A percentile compares a stretch with the other conserved stretches of the same genome.
phyloP scores from a whole-genome alignment of 2,888 invertebrate genomes.

The Nemapogon koenigi region DNA sequence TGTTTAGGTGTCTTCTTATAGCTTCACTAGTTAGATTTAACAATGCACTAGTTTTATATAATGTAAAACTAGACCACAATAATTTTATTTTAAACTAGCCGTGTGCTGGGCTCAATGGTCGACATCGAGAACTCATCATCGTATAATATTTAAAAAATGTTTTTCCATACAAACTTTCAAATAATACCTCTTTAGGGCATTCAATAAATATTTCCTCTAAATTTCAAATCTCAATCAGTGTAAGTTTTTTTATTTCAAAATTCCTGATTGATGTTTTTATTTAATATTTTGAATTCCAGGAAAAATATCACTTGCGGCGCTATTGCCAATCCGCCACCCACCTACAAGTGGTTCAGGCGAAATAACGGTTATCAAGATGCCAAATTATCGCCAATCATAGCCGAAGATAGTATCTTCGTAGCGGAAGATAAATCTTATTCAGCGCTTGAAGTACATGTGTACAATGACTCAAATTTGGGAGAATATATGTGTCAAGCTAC shows the following conservation, averaged over 20 bases:
- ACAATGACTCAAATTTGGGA: constrained; percentile 31
- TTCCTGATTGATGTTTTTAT: too few relatives aligned
- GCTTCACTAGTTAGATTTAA: too few relatives aligned
- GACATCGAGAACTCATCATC: too few relatives aligned
- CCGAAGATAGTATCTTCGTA: constrained; percentile 33
- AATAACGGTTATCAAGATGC: constrained; percentile 24
- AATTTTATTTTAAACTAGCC: too few relatives aligned
- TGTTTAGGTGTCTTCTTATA: too few relatives aligned
- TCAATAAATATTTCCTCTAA: too few relatives aligned
- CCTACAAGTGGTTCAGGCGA: constrained; percentile 31
- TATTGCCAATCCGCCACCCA: constrained; percentile 40
- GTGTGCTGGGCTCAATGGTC: too few relatives aligned
- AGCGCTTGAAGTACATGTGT: constrained; percentile 34
- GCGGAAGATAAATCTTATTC: constrained; percentile 37
- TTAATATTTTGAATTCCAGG: constrained; percentile 25
- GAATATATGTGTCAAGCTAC: constrained; percentile 43
- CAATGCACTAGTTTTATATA: too few relatives aligned
- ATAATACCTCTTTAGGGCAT: too few relatives aligned
- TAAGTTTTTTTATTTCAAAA: not conserved
- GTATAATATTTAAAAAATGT: too few relatives aligned
- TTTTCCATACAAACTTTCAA: too few relatives aligned
- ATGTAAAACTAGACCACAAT: too few relatives aligned
- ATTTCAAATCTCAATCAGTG: not conserved
- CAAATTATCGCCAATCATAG: constrained; percentile 30
- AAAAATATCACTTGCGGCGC: constrained; percentile 49